Evolutionary conservation across 2,797 vertebrate species (phyloP).

Genomic region (Sus cebifrons): DNA sequence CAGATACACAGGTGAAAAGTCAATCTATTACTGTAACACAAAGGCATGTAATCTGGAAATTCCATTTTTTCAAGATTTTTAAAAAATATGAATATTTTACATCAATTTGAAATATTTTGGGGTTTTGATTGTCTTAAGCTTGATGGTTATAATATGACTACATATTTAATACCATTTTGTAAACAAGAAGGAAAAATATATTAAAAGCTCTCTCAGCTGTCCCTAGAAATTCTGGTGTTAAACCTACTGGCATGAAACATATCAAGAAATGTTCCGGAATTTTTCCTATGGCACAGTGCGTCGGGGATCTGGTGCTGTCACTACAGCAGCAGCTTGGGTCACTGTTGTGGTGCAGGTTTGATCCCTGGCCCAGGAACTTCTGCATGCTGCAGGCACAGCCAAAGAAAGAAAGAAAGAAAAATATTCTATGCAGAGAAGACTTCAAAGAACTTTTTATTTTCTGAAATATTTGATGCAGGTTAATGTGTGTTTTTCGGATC

Average conservation of each 20-base stretch:
- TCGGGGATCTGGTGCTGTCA: no score
- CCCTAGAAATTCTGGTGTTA: constrained; percentile 66
- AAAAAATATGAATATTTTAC: constrained; percentile 60
- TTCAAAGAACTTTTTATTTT: constrained; percentile 72
- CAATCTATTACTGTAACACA: not conserved
- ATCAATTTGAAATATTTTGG: constrained; percentile 71
- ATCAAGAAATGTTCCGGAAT: constrained; percentile 44
- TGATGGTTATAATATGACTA: not conserved
- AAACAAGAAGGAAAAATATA: not conserved
- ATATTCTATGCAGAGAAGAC: constrained; percentile 69
- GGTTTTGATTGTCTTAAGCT: constrained; percentile 6
- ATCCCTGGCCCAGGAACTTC: no score
- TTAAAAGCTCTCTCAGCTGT: not conserved
- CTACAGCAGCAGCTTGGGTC: no score
- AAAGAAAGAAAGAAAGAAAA: not conserved
- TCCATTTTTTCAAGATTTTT: not conserved
- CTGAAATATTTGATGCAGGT: constrained; percentile 72
- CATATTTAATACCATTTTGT: not conserved
- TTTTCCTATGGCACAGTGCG: no score
- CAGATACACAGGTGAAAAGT: not conserved
- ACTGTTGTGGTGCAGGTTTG: no score
- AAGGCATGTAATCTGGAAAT: not conserved
- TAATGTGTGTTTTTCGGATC: not conserved
- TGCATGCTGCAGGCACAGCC: no score
- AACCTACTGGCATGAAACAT: constrained; percentile 73